These are phyloP conservation scores for Opisthocomus hoazin DNA, from an alignment of 2,113 vertebrate species.

Conservation along the genomic window DNA sequence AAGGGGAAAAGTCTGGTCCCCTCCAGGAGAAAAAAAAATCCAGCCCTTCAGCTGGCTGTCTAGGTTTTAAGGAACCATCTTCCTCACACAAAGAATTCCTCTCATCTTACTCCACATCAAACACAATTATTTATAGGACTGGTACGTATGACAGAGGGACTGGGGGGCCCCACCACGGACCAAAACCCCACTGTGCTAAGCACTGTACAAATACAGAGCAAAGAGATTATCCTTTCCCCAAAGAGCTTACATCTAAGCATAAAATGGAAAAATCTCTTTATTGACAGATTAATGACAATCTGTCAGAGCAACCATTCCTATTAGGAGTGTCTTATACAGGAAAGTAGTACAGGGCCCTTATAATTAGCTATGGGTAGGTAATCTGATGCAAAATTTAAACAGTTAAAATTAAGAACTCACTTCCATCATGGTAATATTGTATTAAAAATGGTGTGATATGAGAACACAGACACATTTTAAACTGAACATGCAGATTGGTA, in stretches of 20 bases:
- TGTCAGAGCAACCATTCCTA: conserved; percentile 3
- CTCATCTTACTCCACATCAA: background rate
- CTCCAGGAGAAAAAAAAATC: background rate
- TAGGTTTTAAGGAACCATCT: background rate
- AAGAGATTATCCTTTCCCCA: conserved; percentile 29
- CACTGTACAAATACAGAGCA: background rate
- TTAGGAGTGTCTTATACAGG: background rate
- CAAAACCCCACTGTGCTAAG: background rate
- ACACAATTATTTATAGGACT: background rate
- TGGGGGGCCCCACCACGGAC: accelerated
- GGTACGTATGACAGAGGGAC: background rate
- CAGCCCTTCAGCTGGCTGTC: background rate
- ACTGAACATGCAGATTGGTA: background rate
- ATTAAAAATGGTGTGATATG: background rate
- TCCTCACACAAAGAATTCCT: background rate
- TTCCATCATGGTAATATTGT: background rate
- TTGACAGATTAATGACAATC: conserved; percentile 57
- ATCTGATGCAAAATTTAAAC: background rate
- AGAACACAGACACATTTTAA: background rate
- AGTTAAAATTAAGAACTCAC: background rate
- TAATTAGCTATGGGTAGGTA: background rate
- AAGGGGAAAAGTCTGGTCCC: background rate
- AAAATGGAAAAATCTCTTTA: conserved; percentile 49
- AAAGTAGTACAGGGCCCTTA: background rate
- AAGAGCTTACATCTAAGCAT: conserved; percentile 27